Evolutionary conservation across 2,888 invertebrate genomes (phyloP).

Genomic region (Nomada lathburiana): DNA sequence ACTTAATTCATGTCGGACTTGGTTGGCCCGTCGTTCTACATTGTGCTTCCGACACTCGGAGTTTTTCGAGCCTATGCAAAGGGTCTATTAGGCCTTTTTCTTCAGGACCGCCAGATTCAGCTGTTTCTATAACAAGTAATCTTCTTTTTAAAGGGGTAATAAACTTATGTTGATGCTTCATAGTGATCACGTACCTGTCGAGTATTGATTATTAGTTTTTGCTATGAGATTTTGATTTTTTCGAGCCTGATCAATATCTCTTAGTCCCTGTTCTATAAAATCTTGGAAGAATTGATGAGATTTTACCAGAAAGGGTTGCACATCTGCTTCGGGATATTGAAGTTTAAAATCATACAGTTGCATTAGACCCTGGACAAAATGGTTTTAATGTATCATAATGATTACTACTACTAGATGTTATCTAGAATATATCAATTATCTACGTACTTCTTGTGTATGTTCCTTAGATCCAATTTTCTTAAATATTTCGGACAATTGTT

Average conservation of each 20-base stretch:
- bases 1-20: constrained; percentile 76
- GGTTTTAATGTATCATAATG: background rate
- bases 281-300: constrained; percentile 94
- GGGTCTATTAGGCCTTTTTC: constrained; percentile 80
- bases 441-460: constrained; percentile 88
- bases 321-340: constrained; percentile 93
- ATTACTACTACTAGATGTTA: background rate
- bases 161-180: constrained; percentile 3
- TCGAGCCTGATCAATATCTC: constrained; percentile 86
- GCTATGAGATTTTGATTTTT: constrained; percentile 80
- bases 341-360: constrained; percentile 91
- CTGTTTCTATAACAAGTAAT: constrained; percentile 50
- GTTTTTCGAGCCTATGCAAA: constrained; percentile 81
- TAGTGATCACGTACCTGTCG: constrained; percentile 68
- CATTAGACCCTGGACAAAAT: constrained; percentile 88
- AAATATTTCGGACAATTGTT: constrained; percentile 94
- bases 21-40: constrained; percentile 78
- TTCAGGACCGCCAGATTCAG: constrained; percentile 69
- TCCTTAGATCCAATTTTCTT: constrained; percentile 96
- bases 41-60: constrained; percentile 80
- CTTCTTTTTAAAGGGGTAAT: background rate
- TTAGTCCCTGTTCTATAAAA: constrained; percentile 92
- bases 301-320: constrained; percentile 92
- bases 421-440: background rate
- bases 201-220: constrained; percentile 77